Evolutionary conservation across 2,888 invertebrate genomes (phyloP).

Genomic region (Plebejus melissa): DNA sequence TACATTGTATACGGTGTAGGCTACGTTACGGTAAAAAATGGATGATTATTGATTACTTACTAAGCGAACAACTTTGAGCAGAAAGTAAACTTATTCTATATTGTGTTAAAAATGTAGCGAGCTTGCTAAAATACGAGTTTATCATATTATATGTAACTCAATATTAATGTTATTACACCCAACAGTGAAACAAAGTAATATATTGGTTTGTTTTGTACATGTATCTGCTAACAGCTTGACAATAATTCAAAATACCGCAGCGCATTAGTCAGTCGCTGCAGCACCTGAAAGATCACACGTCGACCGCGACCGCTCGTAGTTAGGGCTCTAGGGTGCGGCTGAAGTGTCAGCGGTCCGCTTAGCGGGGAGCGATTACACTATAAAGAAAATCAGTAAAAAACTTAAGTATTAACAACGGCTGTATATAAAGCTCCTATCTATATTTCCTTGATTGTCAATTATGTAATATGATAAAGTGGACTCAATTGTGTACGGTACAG

Average conservation of each 20-base stretch:
- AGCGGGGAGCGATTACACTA: background rate
- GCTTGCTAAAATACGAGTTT: background rate
- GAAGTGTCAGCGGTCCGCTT: constrained; percentile 34
- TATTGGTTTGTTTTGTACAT: constrained; percentile 11
- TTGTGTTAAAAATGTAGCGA: background rate
- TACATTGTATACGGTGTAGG: too few relatives aligned
- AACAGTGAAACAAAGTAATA: constrained; percentile 13
- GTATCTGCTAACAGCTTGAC: constrained; percentile 40
- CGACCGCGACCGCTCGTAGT: constrained; percentile 44
- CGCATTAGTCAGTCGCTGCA: constrained; percentile 56
- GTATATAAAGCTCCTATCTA: too few relatives aligned
- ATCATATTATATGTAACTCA: background rate
- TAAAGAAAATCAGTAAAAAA: background rate
- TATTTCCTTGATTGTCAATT: too few relatives aligned
- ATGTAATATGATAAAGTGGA: too few relatives aligned
- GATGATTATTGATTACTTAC: too few relatives aligned
- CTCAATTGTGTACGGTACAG: too few relatives aligned
- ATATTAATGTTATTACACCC: constrained; percentile 14
- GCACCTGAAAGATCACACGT: constrained; percentile 67
- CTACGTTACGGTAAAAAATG: too few relatives aligned
- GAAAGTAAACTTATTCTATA: too few relatives aligned
- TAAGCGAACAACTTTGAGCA: too few relatives aligned
- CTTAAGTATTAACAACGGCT: too few relatives aligned
- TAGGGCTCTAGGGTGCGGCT: constrained; percentile 36
- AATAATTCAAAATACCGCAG: constrained; percentile 53